A percentile compares a stretch with the other conserved stretches of the same genome.
Evolutionary conservation across 2,888 invertebrate species (phyloP).

Genomic region (Nymphalis c-album): DNA sequence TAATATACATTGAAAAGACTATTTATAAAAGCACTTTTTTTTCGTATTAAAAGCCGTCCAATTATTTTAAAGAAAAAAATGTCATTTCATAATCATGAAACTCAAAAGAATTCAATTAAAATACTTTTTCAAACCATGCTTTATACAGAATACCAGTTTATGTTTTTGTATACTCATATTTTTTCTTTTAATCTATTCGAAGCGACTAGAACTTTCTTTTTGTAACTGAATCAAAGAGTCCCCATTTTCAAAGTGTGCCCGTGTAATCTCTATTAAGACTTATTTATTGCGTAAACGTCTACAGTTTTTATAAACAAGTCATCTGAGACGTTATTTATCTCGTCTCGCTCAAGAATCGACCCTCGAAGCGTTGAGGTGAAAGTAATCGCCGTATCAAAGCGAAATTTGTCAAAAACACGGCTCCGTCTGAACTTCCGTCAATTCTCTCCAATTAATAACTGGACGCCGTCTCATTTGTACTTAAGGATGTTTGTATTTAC

Average conservation of each 20-base stretch:
- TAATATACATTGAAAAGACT: not conserved
- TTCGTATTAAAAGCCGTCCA: not conserved
- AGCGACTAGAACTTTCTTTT: conserved; percentile 6
- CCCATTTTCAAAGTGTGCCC: conserved; percentile 3
- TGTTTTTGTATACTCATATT: conserved; percentile 3
- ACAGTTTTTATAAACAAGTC: conserved; percentile 42
- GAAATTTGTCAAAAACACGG: conserved; percentile 81
- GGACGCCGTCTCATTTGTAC: conserved; percentile 52
- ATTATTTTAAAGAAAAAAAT: conserved; percentile 5
- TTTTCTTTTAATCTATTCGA: not conserved
- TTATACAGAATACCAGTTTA: not conserved
- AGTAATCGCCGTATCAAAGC: conserved; percentile 80
- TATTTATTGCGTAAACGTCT: conserved; percentile 33
- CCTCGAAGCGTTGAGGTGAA: conserved; percentile 74
- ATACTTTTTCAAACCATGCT: not conserved
- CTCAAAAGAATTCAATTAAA: not conserved
- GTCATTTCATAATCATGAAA: not conserved
- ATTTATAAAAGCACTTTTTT: not conserved
- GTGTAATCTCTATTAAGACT: conserved; percentile 20
- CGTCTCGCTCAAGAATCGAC: conserved; percentile 58
- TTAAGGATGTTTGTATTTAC: conserved; percentile 38
- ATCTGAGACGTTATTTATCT: conserved; percentile 54
- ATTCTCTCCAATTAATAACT: conserved; percentile 81
- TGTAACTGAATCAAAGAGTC: conserved; percentile 14
- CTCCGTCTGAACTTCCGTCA: conserved; percentile 76